Conservation (phyloP, 2,888 invertebrate genomes). For the Zaprionus lineosus region DNA sequence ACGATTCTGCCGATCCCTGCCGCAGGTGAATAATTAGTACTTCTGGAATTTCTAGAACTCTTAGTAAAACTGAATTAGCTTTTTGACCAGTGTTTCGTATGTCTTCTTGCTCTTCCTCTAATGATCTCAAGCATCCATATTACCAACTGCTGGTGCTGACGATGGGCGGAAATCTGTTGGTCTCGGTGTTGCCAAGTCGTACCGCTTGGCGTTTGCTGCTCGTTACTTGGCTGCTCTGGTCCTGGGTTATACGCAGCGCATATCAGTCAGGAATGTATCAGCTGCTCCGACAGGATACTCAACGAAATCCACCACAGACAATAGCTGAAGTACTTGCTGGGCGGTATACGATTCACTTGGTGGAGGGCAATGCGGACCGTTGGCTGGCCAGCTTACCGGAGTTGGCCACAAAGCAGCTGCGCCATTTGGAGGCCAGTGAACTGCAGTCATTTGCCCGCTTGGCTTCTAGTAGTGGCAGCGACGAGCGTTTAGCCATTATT, state of each 20-base stretch:
- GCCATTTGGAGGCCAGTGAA: slow-evolving; percentile 54
- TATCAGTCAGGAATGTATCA: slow-evolving; percentile 79
- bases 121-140: slow-evolving; percentile 38
- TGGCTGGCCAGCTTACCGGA: slow-evolving; percentile 59
- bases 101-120: no score
- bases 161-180: slow-evolving; percentile 51
- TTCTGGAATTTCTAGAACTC: no score
- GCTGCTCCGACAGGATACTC: slow-evolving; percentile 65
- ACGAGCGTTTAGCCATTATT: slow-evolving; percentile 58
- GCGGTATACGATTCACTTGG: slow-evolving; percentile 58
- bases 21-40: slow-evolving; percentile 1
- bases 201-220: slow-evolving; percentile 66
- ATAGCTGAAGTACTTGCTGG: slow-evolving; percentile 62
- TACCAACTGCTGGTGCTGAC: slow-evolving; percentile 58
- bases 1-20: not conserved
- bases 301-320: slow-evolving; percentile 68
- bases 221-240: slow-evolving; percentile 66
- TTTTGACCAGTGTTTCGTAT: no score
- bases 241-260: slow-evolving; percentile 68
- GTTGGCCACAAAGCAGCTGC: slow-evolving; percentile 42
- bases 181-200: slow-evolving; percentile 46
- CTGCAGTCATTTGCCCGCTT: slow-evolving; percentile 59
- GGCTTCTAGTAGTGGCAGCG: slow-evolving; percentile 37
- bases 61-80: no score
- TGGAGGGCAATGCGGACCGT: slow-evolving; percentile 48